Conservation (phyloP, 2,888 invertebrate species). For the Thalpophila matura region DNA sequence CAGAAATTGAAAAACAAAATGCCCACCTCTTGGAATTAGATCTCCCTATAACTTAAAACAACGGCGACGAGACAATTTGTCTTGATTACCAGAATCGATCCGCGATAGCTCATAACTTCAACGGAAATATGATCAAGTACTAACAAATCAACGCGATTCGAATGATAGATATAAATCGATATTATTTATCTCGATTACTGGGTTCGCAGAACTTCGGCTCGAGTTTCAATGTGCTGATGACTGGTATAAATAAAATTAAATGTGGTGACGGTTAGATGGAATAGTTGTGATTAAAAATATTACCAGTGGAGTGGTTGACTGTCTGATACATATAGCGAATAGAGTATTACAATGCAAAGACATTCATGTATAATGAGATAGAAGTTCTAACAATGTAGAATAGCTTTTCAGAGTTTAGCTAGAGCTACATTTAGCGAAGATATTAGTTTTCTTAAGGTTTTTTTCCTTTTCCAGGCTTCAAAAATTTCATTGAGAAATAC, state of each 20-base stretch:
- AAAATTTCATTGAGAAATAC: not conserved
- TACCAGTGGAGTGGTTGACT: conserved; percentile 16
- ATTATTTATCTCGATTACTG: conserved; percentile 77
- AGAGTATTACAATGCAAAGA: not conserved
- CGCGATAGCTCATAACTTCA: conserved; percentile 56
- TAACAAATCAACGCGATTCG: conserved; percentile 68
- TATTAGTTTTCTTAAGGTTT: not conserved
- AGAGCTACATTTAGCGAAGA: not conserved
- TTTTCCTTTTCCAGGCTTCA: not conserved
- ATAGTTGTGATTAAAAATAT: conserved; percentile 34
- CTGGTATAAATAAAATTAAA: conserved; percentile 49
- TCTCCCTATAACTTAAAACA: conserved; percentile 31
- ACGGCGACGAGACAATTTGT: conserved; percentile 40
- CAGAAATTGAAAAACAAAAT: conserved; percentile 37
- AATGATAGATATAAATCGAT: conserved; percentile 78
- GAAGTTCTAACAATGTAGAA: conserved; percentile 1
- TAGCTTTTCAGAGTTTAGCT: not conserved
- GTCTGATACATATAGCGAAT: conserved; percentile 12
- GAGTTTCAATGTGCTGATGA: conserved; percentile 49
- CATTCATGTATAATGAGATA: not conserved
- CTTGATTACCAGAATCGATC: conserved; percentile 60
- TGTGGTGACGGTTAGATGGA: conserved; percentile 54
- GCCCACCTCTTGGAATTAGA: conserved; percentile 24
- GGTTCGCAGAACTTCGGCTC: conserved; percentile 64
- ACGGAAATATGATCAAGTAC: conserved; percentile 55